Evolutionary conservation across 2,113 vertebrate genomes (phyloP).

Genomic region (Egretta garzetta): DNA sequence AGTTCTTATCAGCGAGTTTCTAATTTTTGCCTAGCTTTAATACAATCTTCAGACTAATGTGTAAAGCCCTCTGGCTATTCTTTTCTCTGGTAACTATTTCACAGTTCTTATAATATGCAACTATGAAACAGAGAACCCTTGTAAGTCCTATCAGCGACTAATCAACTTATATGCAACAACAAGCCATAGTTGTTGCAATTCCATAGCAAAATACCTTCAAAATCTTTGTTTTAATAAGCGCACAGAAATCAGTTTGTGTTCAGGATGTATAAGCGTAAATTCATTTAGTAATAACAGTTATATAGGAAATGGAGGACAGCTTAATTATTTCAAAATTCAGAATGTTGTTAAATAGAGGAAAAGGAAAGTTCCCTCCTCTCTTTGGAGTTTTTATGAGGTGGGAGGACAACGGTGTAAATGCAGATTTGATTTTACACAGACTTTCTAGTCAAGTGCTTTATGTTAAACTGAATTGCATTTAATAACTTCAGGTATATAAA

Average conservation of each 20-base stretch:
- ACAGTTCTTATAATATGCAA: neutral
- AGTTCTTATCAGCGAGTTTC: neutral
- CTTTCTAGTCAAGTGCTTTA: neutral
- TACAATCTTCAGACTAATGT: neutral
- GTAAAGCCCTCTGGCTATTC: neutral
- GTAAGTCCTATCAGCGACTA: neutral
- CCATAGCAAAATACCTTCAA: neutral
- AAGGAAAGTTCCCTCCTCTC: conserved; percentile 4
- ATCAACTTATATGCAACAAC: neutral
- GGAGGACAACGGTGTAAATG: neutral
- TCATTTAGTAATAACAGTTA: neutral
- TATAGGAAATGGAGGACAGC: neutral
- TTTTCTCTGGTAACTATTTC: neutral
- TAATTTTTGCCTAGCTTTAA: neutral
- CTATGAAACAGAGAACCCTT: neutral
- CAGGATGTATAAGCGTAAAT: neutral
- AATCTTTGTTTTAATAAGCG: neutral
- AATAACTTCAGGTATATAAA: neutral
- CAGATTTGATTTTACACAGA: neutral
- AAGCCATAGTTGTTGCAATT: neutral
- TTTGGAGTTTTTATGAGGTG: neutral
- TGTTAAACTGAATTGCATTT: neutral
- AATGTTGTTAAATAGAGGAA: conserved; percentile 45
- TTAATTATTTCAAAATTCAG: conserved; percentile 3
- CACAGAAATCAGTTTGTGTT: neutral